Evolutionary conservation across 2,113 vertebrate genomes (phyloP).

Genomic region (Menidia beryllina): DNA sequence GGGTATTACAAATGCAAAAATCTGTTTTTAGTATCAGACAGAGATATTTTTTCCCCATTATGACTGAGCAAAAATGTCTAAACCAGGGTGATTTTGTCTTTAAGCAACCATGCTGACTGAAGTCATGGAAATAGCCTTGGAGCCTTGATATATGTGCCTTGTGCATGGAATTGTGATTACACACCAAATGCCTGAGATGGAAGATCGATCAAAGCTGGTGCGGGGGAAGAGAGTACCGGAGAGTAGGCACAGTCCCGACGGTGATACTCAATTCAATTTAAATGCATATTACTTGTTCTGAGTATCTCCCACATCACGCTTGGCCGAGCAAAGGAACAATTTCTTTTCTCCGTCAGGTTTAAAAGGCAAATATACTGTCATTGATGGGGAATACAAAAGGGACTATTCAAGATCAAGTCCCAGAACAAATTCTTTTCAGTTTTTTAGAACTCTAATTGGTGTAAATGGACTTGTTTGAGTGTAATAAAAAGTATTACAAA

Average conservation of each 20-base stretch:
- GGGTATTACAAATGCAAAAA: constrained; percentile 39
- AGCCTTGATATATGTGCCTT: constrained; percentile 63
- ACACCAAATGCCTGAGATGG: constrained; percentile 75
- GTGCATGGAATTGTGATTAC: constrained; percentile 77
- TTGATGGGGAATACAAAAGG: constrained; percentile 65
- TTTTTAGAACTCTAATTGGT: constrained; percentile 25
- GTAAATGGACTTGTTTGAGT: constrained; percentile 36
- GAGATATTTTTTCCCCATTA: constrained; percentile 42
- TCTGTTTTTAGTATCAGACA: constrained; percentile 31
- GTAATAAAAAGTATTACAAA: constrained; percentile 21
- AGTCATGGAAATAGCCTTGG: constrained; percentile 72
- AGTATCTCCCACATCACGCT: constrained; percentile 79
- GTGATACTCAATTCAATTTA: constrained; percentile 78
- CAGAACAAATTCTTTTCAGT: constrained; percentile 10
- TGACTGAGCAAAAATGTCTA: constrained; percentile 62
- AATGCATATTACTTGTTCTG: constrained; percentile 82
- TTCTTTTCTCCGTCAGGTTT: constrained; percentile 72
- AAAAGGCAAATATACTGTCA: constrained; percentile 72
- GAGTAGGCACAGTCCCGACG: constrained; percentile 62
- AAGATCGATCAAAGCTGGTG: constrained; percentile 77
- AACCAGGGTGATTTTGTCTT: constrained; percentile 69
- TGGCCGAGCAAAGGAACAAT: constrained; percentile 78
- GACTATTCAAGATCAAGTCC: constrained; percentile 39
- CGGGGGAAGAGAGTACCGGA: constrained; percentile 55
- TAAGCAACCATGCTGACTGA: constrained; percentile 65